Conservation (phyloP, 2,888 invertebrate species). For the Ecliptopera silaceata region DNA sequence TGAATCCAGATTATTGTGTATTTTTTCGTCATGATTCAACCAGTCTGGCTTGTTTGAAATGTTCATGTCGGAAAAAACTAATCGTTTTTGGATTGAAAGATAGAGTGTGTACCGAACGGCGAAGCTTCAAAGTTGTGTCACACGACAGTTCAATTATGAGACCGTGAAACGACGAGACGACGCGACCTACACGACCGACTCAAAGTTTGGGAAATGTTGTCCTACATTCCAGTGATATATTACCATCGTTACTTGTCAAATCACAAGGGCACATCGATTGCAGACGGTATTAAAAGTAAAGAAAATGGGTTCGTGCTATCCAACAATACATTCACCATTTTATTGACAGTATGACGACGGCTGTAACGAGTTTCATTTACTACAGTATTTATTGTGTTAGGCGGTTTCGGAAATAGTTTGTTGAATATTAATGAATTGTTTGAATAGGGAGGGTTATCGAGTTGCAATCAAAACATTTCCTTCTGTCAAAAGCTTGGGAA, state of each 20-base stretch:
- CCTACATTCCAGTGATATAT: background rate
- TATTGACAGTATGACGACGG: slow-evolving; percentile 24
- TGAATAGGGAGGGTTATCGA: slow-evolving; percentile 13
- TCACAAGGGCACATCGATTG: slow-evolving; percentile 17
- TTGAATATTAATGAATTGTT: slow-evolving; percentile 15
- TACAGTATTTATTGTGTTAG: slow-evolving; percentile 14
- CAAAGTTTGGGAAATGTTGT: background rate
- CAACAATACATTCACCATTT: slow-evolving; percentile 29
- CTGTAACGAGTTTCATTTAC: slow-evolving; percentile 24
- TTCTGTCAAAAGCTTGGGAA: background rate
- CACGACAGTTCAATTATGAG: background rate
- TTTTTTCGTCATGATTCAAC: no score
- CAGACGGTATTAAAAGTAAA: slow-evolving; percentile 31
- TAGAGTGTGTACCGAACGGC: background rate
- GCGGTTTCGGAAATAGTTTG: slow-evolving; percentile 11
- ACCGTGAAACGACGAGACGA: background rate
- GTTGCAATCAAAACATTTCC: slow-evolving; percentile 7
- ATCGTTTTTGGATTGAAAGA: background rate
- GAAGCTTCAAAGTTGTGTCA: background rate
- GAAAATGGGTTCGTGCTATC: slow-evolving; percentile 30
- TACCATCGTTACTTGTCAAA: slow-evolving; percentile 14
- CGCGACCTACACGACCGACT: background rate
- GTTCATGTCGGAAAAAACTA: no score
- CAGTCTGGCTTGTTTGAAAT: no score
- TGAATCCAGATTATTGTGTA: no score